A percentile compares a stretch with the other conserved stretches of the same genome.
Conservation (phyloP, 2,113 vertebrate species). For the Caloenas nicobarica region DNA sequence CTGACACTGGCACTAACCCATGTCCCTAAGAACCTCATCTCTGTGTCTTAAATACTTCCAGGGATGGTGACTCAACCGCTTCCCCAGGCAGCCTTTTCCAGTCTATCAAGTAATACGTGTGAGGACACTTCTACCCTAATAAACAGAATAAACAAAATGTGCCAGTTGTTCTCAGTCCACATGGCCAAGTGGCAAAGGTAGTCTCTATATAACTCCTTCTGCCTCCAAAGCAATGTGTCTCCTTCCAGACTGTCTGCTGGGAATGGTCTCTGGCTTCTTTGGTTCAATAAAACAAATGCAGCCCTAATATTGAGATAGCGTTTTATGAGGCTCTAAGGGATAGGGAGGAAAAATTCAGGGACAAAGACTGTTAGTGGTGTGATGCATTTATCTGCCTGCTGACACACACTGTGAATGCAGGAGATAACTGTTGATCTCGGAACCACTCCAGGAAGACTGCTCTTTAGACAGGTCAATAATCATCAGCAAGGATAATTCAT, state of each 20-base stretch:
- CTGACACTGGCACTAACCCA: no score
- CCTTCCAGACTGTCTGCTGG: not conserved
- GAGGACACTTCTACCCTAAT: not conserved
- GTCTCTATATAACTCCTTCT: not conserved
- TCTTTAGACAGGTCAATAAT: not conserved
- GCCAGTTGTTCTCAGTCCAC: not conserved
- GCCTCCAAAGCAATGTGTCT: not conserved
- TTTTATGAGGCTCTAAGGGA: not conserved
- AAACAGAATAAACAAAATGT: not conserved
- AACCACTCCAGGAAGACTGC: not conserved
- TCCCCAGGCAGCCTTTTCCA: no score
- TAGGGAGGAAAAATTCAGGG: not conserved
- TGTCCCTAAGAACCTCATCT: no score
- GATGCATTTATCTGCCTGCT: not conserved
- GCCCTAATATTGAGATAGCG: not conserved
- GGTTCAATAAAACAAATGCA: not conserved
- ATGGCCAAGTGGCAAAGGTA: not conserved
- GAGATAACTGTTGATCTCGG: not conserved
- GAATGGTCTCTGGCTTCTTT: not conserved
- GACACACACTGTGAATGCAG: rapidly evolving
- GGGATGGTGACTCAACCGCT: no score
- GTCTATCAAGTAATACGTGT: not conserved
- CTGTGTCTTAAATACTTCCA: no score
- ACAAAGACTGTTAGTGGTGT: not conserved
- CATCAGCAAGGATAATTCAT: not conserved